phyloP scores from a whole-genome alignment of 2,888 invertebrate genomes.

The Noctua pronuba region DNA sequence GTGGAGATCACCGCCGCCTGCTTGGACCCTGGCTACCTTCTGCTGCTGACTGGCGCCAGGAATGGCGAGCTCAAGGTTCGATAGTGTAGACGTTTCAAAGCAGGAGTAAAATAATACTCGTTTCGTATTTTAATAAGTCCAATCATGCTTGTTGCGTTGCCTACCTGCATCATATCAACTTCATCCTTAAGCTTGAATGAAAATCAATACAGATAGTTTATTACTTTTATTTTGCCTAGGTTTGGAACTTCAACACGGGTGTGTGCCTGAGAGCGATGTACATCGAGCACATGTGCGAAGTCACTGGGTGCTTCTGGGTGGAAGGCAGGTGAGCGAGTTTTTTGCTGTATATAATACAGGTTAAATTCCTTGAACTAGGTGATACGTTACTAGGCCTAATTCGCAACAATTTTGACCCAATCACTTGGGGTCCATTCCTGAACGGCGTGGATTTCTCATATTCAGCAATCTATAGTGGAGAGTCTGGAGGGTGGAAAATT shows the following conservation, averaged over 20 bases:
- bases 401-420: too few species aligned
- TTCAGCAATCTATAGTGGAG: too few species aligned
- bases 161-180: not conserved
- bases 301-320: slow-evolving; percentile 91
- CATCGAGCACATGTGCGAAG: slow-evolving; percentile 91
- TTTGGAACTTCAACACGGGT: slow-evolving; percentile 97
- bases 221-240: slow-evolving; percentile 73
- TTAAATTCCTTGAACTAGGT: not conserved
- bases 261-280: slow-evolving; percentile 93
- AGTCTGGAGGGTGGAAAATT: too few species aligned
- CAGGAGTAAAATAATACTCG: not conserved
- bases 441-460: not conserved
- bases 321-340: slow-evolving; percentile 85
- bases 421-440: not conserved
- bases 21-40: slow-evolving; percentile 93
- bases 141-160: not conserved
- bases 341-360: not conserved
- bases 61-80: slow-evolving; percentile 93
- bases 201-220: not conserved
- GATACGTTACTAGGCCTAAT: too few species aligned
- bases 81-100: not conserved
- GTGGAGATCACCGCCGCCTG: slow-evolving; percentile 94
- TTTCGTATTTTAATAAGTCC: not conserved
- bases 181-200: not conserved
- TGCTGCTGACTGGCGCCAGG: slow-evolving; percentile 94